Base-by-base conservation (phyloP, 1,140 invertebrate genomes). In the Solenopsis invicta region DNA sequence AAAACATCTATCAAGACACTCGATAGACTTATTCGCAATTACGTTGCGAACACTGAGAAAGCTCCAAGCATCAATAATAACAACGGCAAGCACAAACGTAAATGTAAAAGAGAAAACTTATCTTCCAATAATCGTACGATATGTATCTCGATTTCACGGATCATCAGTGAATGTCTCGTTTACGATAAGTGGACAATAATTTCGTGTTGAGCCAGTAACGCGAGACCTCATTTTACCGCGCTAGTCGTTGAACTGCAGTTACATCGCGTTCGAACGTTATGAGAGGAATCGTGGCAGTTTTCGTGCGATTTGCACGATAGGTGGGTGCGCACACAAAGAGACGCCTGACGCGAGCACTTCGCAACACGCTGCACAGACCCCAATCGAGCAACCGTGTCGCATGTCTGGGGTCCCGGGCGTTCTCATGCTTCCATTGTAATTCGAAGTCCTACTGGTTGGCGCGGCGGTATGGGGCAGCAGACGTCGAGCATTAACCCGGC, bases 331-430 rank as follows among this genome's bases (percentile, higher is more conserved):
- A 82, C 34, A 82, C 69, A 84, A 75, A 75, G 80, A 75, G 80
- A 84, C 56, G 54, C 18, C 54, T 84, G 69, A 84, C 80, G 69
- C 69, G 69, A 61, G 69, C 69, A 75, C 54, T 74, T 82, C 80
- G 37, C 52, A 67, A 80, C 77, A 67, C 45, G 61, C 13, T 8
- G 52, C 18, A n/a, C 21, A 48, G 69, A 84, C 66, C 66, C 66
- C 80, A 50, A 75, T 74, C 41, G 67, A 84, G 80, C 80, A 84
- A 75, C 50, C 80, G 80, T 75, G 80, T 84, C 54, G 80, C 80
- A 54, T 84, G 80, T 84, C 80, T 59, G 41, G 41, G 21, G 34
- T 71, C 62, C 34, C 64, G 37, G 37, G 41, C 29, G 61, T 74
- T 82, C 69, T 84, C 80, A 24, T 50, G 56, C 41, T 75, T 21